Evolutionary conservation across 2,113 vertebrate genomes (phyloP).

Genomic region (Cyprinus carpio): DNA sequence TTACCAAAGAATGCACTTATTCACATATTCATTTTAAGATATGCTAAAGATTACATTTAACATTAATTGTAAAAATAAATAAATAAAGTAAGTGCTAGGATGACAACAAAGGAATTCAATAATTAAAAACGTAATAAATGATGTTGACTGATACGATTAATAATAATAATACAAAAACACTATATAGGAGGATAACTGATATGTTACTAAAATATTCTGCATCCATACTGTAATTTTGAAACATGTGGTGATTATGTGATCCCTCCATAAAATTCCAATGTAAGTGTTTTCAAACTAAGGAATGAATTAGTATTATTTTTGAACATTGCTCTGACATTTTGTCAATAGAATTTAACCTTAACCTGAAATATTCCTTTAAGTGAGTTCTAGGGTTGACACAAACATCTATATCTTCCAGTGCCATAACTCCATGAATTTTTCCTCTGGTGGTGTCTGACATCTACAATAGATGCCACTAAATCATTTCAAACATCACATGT

Average conservation of each 20-base stretch:
- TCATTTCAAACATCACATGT: slow-evolving; percentile 17
- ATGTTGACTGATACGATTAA: no score
- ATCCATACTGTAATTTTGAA: not conserved
- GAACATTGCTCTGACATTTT: not conserved
- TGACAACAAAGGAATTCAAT: no score
- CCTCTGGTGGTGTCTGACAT: slow-evolving; percentile 16
- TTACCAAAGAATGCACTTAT: not conserved
- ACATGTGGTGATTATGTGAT: not conserved
- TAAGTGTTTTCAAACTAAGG: not conserved
- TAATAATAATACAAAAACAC: no score
- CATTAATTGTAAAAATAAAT: no score
- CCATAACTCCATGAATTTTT: slow-evolving; percentile 46
- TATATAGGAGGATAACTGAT: not conserved
- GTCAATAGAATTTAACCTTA: not conserved
- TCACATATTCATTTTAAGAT: not conserved
- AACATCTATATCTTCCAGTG: slow-evolving; percentile 45
- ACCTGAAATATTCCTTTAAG: not conserved
- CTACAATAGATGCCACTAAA: slow-evolving; percentile 44
- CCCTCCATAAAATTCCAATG: not conserved
- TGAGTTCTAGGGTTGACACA: slow-evolving; percentile 33
- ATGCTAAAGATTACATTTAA: no score
- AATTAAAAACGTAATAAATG: not conserved
- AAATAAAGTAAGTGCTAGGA: no score
- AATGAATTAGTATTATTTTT: not conserved
- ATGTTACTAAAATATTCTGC: not conserved